Conservation (phyloP, 2,888 invertebrate genomes). For the Steromphala cineraria region DNA sequence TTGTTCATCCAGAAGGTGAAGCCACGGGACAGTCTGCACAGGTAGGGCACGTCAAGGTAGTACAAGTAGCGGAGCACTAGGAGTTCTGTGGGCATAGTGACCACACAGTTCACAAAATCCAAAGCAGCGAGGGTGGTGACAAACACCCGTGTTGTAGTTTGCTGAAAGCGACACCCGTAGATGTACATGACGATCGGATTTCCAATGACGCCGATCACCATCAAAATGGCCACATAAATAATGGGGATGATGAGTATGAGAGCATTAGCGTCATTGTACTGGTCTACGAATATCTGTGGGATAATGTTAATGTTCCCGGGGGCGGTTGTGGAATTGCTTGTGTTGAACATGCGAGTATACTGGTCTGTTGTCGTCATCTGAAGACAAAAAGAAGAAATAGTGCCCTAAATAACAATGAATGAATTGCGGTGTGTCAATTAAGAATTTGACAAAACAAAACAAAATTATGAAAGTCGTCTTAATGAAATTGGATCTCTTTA, state of each 20-base stretch:
- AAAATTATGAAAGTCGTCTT: no score
- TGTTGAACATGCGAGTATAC: no score
- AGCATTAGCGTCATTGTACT: background rate
- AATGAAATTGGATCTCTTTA: no score
- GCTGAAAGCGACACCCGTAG: slow-evolving; percentile 51
- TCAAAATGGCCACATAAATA: slow-evolving; percentile 45
- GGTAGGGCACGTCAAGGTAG: slow-evolving; percentile 37
- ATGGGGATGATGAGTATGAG: slow-evolving; percentile 24
- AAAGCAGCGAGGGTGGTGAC: slow-evolving; percentile 49
- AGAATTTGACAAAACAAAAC: no score
- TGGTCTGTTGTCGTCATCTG: no score
- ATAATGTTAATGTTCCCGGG: background rate
- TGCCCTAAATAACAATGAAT: no score
- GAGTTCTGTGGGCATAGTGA: slow-evolving; percentile 54
- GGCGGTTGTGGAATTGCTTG: no score
- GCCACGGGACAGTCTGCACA: slow-evolving; percentile 52
- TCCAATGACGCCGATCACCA: slow-evolving; percentile 51
- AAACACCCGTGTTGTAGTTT: slow-evolving; percentile 50
- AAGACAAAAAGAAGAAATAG: no score
- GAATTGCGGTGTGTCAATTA: no score
- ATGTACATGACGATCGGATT: slow-evolving; percentile 52
- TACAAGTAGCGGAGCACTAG: slow-evolving; percentile 45
- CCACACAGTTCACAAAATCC: slow-evolving; percentile 50
- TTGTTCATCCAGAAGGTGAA: slow-evolving; percentile 52
- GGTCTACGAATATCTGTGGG: background rate